Evolutionary conservation across 37 sponge, comb jelly and placozoan genomes (phyloP).

Genomic region (Halichondria panicea): DNA sequence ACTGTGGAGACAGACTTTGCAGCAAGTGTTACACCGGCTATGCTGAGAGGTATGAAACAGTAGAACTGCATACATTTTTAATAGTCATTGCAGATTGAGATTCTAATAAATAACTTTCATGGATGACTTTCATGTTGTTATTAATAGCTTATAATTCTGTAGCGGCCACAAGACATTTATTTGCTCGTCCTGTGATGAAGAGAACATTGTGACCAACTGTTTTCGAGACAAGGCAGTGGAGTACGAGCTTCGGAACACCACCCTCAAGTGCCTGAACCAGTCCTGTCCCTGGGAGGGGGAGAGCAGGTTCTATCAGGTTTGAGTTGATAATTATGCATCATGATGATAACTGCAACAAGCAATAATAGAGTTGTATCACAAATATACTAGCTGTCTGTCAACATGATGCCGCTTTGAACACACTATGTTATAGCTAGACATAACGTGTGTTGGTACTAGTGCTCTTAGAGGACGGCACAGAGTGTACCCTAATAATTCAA

Average conservation of each 20-base stretch:
- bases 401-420: neutral
- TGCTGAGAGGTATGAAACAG: too few relatives aligned
- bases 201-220: conserved; percentile 13
- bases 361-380: neutral
- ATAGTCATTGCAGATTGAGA: too few relatives aligned
- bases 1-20: too few relatives aligned
- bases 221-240: conserved; percentile 71
- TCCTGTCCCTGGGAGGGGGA: conserved; percentile 73
- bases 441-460: too few relatives aligned
- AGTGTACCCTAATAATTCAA: too few relatives aligned
- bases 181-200: neutral
- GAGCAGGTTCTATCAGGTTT: conserved; percentile 38
- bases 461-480: too few relatives aligned
- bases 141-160: too few relatives aligned
- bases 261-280: conserved; percentile 34
- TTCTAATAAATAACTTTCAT: too few relatives aligned
- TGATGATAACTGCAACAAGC: neutral
- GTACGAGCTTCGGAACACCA: conserved; percentile 38
- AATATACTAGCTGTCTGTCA: neutral
- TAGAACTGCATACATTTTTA: too few relatives aligned
- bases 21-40: too few relatives aligned
- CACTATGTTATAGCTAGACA: too few relatives aligned
- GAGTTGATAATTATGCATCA: neutral
- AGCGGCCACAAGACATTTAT: neutral
- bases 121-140: too few relatives aligned